A percentile compares a stretch with the other conserved stretches of the same genome.
These are phyloP conservation scores for Ctenopoma kingsleyae DNA, from an alignment of 2,797 vertebrate species.

Conservation along the genomic window DNA sequence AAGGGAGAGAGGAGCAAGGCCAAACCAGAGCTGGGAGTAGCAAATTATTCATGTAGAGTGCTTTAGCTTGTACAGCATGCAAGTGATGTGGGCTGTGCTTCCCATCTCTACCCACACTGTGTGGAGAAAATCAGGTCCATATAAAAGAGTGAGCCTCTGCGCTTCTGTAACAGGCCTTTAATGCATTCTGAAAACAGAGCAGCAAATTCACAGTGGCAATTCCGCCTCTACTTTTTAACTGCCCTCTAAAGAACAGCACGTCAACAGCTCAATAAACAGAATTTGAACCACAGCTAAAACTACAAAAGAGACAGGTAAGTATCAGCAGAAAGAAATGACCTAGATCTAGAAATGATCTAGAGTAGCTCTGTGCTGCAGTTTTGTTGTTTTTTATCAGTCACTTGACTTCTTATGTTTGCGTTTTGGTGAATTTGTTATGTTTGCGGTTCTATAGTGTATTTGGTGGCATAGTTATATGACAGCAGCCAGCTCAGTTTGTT, in stretches of 20 bases:
- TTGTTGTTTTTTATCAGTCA: background rate
- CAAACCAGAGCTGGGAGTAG: conserved; percentile 66
- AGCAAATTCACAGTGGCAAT: conserved; percentile 36
- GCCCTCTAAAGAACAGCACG: conserved; percentile 18
- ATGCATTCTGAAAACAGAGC: conserved; percentile 47
- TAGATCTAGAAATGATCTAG: no score
- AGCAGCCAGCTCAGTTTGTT: conserved; percentile 46
- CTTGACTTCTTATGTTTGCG: background rate
- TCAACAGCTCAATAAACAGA: conserved; percentile 26
- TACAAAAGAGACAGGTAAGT: conserved; percentile 24
- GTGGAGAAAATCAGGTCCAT: conserved; percentile 54
- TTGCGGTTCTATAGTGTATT: conserved; percentile 9
- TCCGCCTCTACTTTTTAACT: conserved; percentile 16
- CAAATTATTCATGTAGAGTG: conserved; percentile 80
- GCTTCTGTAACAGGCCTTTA: conserved; percentile 47
- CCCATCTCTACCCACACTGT: conserved; percentile 67
- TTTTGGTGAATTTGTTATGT: conserved; percentile 10
- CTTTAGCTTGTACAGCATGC: conserved; percentile 69
- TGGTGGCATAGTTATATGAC: conserved; percentile 23
- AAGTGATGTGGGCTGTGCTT: conserved; percentile 59
- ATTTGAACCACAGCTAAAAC: conserved; percentile 21
- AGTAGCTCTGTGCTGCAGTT: background rate
- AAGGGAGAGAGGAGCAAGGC: conserved; percentile 65
- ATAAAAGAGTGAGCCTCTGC: conserved; percentile 46
- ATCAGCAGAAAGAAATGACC: conserved; percentile 19